Conservation (phyloP, 37 sponge, comb jelly and placozoan genomes). For the Cliona cf. orientalis region DNA sequence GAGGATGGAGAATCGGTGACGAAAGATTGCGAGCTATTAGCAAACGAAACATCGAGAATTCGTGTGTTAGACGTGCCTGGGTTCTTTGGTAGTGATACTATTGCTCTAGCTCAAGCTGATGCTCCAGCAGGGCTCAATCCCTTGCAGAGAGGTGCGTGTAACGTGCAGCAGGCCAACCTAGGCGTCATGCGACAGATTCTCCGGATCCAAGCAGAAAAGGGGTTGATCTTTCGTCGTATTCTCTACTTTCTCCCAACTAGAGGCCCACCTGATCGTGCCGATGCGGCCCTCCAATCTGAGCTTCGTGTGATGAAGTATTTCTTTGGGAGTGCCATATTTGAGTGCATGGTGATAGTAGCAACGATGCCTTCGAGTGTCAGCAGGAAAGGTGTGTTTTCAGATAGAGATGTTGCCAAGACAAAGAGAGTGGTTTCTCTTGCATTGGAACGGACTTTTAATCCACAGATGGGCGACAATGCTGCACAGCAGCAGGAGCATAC, state of each 20-base stretch:
- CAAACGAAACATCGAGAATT: not conserved
- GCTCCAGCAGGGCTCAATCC: not conserved
- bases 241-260: constrained; percentile 26
- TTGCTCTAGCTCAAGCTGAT: not conserved
- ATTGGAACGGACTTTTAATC: not conserved
- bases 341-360: constrained; percentile 23
- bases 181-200: constrained; percentile 25
- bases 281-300: constrained; percentile 1
- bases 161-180: not conserved
- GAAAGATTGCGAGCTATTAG: not conserved
- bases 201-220: constrained; percentile 6
- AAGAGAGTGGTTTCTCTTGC: not conserved
- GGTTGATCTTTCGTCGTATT: not conserved
- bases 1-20: constrained; percentile 1
- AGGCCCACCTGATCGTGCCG: not conserved
- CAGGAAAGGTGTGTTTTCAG: not conserved
- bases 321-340: constrained; percentile 36
- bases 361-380: not conserved
- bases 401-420: not conserved
- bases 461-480: not conserved
- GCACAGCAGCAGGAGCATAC: not conserved
- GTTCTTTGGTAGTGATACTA: not conserved
- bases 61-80: constrained; percentile 40
- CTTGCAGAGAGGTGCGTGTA: not conserved
- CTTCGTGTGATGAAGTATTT: not conserved